These are phyloP conservation scores for Corythornis madagascariensis DNA, from an alignment of 2,113 vertebrate genomes.

Conservation along the genomic window DNA sequence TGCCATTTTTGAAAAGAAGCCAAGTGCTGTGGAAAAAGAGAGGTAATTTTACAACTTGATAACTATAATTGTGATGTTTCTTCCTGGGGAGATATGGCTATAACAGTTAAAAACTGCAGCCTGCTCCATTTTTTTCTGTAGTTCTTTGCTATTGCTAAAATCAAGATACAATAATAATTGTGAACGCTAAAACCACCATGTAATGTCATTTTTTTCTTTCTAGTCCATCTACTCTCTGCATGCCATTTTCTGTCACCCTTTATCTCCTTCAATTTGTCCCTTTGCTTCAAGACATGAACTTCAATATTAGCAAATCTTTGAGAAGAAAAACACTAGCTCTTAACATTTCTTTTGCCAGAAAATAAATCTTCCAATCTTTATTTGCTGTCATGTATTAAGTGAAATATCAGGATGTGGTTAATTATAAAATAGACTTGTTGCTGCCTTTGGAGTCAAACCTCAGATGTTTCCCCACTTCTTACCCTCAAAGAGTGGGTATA, in stretches of 20 bases:
- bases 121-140: not conserved
- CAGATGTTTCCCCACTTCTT: not conserved
- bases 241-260: not conserved
- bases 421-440: not conserved
- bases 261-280: not conserved
- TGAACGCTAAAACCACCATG: not conserved
- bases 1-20: slow-evolving; percentile 84
- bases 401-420: not conserved
- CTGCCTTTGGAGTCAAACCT: not conserved
- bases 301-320: not conserved
- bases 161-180: not conserved
- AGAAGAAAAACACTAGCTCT: not conserved
- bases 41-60: slow-evolving; percentile 74
- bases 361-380: not conserved
- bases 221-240: not conserved
- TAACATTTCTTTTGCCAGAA: not conserved
- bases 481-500: not conserved
- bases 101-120: not conserved
- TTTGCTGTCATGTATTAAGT: accelerated
- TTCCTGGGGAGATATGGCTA: not conserved
- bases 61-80: not conserved
- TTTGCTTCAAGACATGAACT: not conserved
- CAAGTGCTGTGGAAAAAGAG: slow-evolving; percentile 72
- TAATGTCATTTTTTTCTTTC: not conserved
- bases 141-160: not conserved